Evolutionary conservation across 2,888 invertebrate genomes (phyloP), one percentile per base, ranked within the genome.

Genomic region (Zhuqinia jingwanae): DNA sequence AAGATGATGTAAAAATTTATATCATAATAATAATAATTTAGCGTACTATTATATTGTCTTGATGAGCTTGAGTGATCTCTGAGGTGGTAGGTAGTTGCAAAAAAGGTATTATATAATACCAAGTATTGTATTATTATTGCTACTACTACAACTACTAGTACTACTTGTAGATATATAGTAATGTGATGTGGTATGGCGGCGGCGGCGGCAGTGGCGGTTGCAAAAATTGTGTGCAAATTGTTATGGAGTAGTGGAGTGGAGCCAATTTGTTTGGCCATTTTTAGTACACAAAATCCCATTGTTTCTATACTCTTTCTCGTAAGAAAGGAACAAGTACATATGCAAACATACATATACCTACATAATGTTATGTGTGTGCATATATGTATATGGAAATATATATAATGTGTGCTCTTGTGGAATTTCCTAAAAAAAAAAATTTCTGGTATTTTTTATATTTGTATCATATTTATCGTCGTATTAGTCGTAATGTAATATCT

Each of bases 11-110:
- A 73, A 73, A 73, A 70, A 50, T 8, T 6, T 8, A 42, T 68
- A 70, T 25, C 70, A 45, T 22, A 36, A 65, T 36, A 36, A 8
- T 36, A 36, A 36, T 36, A 3, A 36, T 36, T 6, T 36, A 3
- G 8, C 8, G 50, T 73, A 47, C 25, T 42, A 68, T 45, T 36
- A 36, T 36, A 36, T 27, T n/a, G n/a, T n/a, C n/a, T 82, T 78
- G 78, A 70, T 63, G 73, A 87, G 87, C 63, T 87, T 87, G 73
- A 83, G 78, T 87, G 87, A 87, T 87, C 86, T 83, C 83, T 73
- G 78, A 77, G 84, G 84, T 84, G 84, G 84, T 84, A 84, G 68
- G 77, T 78, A 84, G 84, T 78, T 42, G 20, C 10, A 83, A 22
- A 68, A 50, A 76, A 17, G 17, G 42, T 53, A n/a, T n/a, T n/a